A percentile compares a stretch with the other conserved stretches of the same genome.
Evolutionary conservation across 2,888 invertebrate genomes (phyloP).

Genomic region (Pediacus dermestoides): DNA sequence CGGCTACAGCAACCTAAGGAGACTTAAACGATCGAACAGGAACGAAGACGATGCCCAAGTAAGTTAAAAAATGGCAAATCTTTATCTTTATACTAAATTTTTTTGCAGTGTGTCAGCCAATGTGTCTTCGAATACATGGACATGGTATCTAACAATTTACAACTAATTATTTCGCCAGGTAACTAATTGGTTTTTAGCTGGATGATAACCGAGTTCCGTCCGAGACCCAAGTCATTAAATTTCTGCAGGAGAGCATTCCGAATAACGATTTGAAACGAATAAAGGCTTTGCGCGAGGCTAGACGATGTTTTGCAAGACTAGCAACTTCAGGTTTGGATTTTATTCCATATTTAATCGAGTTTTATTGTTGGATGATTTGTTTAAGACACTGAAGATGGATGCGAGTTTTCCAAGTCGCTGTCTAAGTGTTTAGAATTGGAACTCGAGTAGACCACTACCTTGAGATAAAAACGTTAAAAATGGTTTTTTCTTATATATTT

Average conservation of each 20-base stretch:
- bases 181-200: constrained; percentile 37
- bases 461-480: neutral
- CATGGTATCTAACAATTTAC: constrained; percentile 45
- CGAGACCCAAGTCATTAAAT: constrained; percentile 46
- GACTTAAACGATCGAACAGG: no score
- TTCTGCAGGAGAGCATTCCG: constrained; percentile 43
- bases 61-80: no score
- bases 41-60: constrained; percentile 19
- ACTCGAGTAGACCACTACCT: neutral
- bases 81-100: no score
- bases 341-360: neutral
- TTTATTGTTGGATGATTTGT: constrained; percentile 18
- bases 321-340: constrained; percentile 41
- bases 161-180: no score
- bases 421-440: constrained; percentile 43
- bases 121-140: constrained; percentile 47
- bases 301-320: constrained; percentile 45
- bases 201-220: constrained; percentile 46
- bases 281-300: constrained; percentile 39
- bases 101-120: constrained; percentile 46
- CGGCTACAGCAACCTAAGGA: no score
- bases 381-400: constrained; percentile 45
- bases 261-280: constrained; percentile 42
- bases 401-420: constrained; percentile 43
- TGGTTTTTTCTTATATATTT: neutral